Percentiles rank a stretch among this genome's conserved stretches.
phyloP scores from a whole-genome alignment of 2,888 invertebrate species.

The Sesamia inferens region DNA sequence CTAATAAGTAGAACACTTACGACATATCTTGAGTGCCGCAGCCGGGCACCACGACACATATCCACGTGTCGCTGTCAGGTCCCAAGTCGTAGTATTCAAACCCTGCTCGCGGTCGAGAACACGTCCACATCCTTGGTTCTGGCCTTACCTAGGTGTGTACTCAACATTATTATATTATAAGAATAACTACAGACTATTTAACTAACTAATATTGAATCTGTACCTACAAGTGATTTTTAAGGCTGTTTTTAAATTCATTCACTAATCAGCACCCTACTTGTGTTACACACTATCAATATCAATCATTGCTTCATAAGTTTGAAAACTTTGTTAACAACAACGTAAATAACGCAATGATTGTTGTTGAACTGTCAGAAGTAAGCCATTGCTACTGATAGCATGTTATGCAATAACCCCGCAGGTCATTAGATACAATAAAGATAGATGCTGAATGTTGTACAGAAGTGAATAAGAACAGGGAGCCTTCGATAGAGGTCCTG shows the following conservation, averaged over 20 bases:
- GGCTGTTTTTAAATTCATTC: background rate
- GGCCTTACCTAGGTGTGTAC: slow-evolving; percentile 66
- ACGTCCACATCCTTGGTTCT: slow-evolving; percentile 29
- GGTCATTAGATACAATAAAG: background rate
- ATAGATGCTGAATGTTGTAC: background rate
- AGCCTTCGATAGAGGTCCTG: background rate
- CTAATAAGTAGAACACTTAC: slow-evolving; percentile 64
- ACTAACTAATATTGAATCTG: too few relatives aligned
- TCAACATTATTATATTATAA: background rate
- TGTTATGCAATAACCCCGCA: background rate
- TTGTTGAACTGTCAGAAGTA: too few relatives aligned
- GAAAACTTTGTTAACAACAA: too few relatives aligned
- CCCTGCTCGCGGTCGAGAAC: slow-evolving; percentile 72
- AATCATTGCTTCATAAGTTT: too few relatives aligned
- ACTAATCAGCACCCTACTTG: too few relatives aligned
- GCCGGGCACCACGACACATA: slow-evolving; percentile 81
- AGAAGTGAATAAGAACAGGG: background rate
- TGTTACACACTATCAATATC: too few relatives aligned
- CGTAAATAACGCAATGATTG: too few relatives aligned
- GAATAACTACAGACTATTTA: slow-evolving; percentile 5
- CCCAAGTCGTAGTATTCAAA: slow-evolving; percentile 80
- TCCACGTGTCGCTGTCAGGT: slow-evolving; percentile 77
- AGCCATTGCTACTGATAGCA: too few relatives aligned
- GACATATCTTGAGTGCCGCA: slow-evolving; percentile 72
- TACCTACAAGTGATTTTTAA: background rate